Percentiles rank a stretch among this genome's conserved stretches.
phyloP scores from a whole-genome alignment of 1,140 invertebrate genomes.

The Drosophila arawakana region DNA sequence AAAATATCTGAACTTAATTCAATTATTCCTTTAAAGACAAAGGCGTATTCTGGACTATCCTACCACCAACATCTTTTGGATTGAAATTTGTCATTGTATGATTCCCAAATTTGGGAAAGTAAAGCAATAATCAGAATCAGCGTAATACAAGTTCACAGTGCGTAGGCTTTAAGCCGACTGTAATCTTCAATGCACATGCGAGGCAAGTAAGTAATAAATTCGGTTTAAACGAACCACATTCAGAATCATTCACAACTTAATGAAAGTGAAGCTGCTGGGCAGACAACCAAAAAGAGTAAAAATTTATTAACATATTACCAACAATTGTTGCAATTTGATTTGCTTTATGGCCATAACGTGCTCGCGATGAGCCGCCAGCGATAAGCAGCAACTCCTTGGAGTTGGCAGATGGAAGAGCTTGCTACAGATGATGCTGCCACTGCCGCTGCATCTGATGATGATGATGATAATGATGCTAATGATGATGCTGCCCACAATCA shows the following conservation, averaged over 20 bases:
- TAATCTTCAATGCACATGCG: conserved; percentile 10
- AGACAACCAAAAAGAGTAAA: conserved; percentile 18
- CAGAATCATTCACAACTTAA: conserved; percentile 55
- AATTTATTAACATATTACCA: conserved; percentile 83
- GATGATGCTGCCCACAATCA: conserved; percentile 69
- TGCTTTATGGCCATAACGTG: conserved; percentile 77
- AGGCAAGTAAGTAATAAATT: conserved; percentile 23
- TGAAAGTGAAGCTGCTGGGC: conserved; percentile 68
- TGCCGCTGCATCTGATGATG: neutral
- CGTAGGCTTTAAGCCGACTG: conserved; percentile 37
- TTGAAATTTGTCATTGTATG: too few species aligned
- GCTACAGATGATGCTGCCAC: conserved; percentile 4
- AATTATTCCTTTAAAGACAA: too few species aligned
- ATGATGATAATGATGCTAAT: conserved; percentile 30
- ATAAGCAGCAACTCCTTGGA: conserved; percentile 56
- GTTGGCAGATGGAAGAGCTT: conserved; percentile 21
- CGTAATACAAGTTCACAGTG: conserved; percentile 47
- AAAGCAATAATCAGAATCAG: conserved; percentile 23
- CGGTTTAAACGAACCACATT: conserved; percentile 16
- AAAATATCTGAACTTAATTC: too few species aligned
- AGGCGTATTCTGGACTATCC: too few species aligned
- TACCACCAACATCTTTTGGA: too few species aligned
- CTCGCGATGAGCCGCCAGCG: conserved; percentile 64
- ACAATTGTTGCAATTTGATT: conserved; percentile 83
- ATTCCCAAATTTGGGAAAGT: neutral